Base-by-base conservation (phyloP, 2,888 invertebrate species). In the Allacma fusca region DNA sequence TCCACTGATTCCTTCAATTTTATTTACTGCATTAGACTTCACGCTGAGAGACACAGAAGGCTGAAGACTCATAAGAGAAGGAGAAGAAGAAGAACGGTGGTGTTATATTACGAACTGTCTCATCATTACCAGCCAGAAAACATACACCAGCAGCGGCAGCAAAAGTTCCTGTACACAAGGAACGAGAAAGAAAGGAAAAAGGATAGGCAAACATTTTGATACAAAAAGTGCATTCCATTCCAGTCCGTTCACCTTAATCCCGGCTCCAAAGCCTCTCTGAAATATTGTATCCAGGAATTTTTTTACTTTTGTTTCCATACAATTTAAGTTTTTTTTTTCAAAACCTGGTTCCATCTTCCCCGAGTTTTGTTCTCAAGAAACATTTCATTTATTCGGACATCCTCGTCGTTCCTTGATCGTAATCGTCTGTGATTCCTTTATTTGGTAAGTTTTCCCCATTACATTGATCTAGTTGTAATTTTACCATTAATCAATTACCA, bases 221-320 rank as follows among this genome's bases (percentile, higher is more conserved):
- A 82, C 81, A 81, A 79, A 76, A 81, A 80, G 79, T 80, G 79
- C 81, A 83, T 83, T 81, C 83, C 83, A 80, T 81, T 80, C 83
- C 80, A 81, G 83, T 83, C 76, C 83, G 81, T 83, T 83, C 81
- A 83, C 83, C 83, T 80, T 80, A 64, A 77, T 76, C 43, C 50
- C 71, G 57, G 50, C 29, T 16, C 71, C 70, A 44, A 50, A 50
- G 50, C 50, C 16, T 50, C n/a, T n/a, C 19, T 19, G 9, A 50
- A 50, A 50, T 19, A 62, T 26, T 23, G 13, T 62, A 23, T 9
- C 26, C 62, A 26, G 23, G 24, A 62, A 62, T 16, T 24, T 62
- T 62, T 29, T 29, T 7, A 13, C 4, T 67, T 13, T 34, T 21
- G 28, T 24, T 21, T 23, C 1, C 9, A 28, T 26, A 69, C 26